These are phyloP conservation scores for Lophius piscatorius DNA, from an alignment of 2,113 vertebrate genomes.

Conservation along the genomic window DNA sequence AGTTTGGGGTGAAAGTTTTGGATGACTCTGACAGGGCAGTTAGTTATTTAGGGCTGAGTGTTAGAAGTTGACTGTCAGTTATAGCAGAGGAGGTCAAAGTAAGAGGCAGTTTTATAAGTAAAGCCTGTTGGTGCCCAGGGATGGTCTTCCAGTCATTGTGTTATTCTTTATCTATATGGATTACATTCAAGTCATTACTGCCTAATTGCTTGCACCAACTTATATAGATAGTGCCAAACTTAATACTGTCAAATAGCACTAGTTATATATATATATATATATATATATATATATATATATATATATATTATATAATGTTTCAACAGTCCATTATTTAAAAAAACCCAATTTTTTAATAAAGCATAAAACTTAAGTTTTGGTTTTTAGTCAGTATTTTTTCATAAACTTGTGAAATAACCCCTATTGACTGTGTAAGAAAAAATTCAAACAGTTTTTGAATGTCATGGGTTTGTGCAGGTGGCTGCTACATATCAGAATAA, in stretches of 20 bases:
- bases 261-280: neutral
- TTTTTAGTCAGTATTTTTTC: no score
- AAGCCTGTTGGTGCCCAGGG: conserved; percentile 61
- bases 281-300: neutral
- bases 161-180: conserved; percentile 42
- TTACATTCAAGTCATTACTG: conserved; percentile 1
- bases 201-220: conserved; percentile 8
- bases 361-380: no score
- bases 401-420: neutral
- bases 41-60: conserved; percentile 45
- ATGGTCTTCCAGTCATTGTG: conserved; percentile 57
- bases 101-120: conserved; percentile 28
- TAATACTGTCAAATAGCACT: neutral
- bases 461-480: neutral
- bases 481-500: conserved; percentile 15
- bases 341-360: no score
- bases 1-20: conserved; percentile 54
- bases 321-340: no score
- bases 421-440: neutral
- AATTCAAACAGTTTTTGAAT: conserved; percentile 12
- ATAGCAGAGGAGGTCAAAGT: conserved; percentile 2
- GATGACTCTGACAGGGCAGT: conserved; percentile 23
- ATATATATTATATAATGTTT: neutral
- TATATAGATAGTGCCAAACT: neutral
- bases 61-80: conserved; percentile 64